A percentile compares a stretch with the other conserved stretches of the same genome.
Evolutionary conservation across 1,140 invertebrate genomes (phyloP).

Genomic region (Polypedilum pembai): DNA sequence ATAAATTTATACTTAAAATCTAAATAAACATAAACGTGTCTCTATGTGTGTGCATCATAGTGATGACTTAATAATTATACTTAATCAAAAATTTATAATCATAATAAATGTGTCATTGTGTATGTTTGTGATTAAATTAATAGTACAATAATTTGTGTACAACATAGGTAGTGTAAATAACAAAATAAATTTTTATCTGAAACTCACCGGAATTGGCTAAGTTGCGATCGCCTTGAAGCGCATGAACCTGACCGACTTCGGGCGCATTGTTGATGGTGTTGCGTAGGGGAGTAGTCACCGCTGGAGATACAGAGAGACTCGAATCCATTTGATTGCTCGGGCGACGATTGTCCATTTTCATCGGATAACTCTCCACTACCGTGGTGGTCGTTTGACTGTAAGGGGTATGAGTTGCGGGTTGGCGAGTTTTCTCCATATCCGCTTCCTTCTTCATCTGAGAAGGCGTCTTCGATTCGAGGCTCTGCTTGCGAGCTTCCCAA

Average conservation of each 20-base stretch:
- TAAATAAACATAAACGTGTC: no score
- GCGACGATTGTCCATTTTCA: slow-evolving; percentile 42
- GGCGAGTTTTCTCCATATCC: slow-evolving; percentile 44
- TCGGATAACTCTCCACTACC: slow-evolving; percentile 56
- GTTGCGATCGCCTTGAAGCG: slow-evolving; percentile 45
- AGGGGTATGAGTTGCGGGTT: slow-evolving; percentile 44
- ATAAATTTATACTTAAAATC: no score
- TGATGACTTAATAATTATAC: no score
- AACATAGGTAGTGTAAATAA: no score
- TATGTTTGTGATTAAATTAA: no score
- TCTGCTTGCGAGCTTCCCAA: slow-evolving; percentile 45
- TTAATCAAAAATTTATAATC: no score
- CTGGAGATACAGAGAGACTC: slow-evolving; percentile 48
- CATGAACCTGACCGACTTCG: slow-evolving; percentile 46
- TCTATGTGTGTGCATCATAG: no score
- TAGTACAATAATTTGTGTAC: no score
- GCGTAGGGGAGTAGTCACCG: slow-evolving; percentile 49
- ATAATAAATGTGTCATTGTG: no score
- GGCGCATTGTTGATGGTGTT: slow-evolving; percentile 40
- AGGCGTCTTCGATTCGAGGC: slow-evolving; percentile 44
- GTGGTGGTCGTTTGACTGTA: slow-evolving; percentile 45
- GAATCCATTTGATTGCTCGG: slow-evolving; percentile 43
- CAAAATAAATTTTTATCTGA: neutral
- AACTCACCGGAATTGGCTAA: slow-evolving; percentile 39
- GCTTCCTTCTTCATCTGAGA: slow-evolving; percentile 45